Evolutionary conservation across 2,113 vertebrate genomes (phyloP).

Genomic region (Anthoscopus minutus): DNA sequence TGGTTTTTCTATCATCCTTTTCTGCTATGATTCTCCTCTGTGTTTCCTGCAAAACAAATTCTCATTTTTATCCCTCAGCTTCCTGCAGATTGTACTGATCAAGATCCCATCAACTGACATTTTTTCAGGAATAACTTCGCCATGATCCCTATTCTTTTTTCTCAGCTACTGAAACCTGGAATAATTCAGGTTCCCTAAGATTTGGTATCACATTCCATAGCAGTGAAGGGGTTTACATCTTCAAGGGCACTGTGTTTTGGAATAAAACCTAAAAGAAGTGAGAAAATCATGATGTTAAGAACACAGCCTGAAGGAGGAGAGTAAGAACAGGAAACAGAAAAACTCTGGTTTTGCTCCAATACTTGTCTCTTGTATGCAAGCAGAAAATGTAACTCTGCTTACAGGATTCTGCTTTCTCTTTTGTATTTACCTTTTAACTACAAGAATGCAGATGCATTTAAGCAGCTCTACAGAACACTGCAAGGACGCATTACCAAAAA

Average conservation of each 20-base stretch:
- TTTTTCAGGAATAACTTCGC: background rate
- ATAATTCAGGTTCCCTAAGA: background rate
- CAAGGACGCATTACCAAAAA: background rate
- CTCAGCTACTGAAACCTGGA: background rate
- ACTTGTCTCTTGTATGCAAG: background rate
- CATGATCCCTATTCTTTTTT: background rate
- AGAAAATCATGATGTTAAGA: background rate
- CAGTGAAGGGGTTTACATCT: background rate
- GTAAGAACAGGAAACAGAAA: background rate
- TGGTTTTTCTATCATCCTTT: background rate
- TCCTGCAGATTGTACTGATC: background rate
- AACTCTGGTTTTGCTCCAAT: background rate
- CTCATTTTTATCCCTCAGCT: background rate
- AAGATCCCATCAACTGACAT: background rate
- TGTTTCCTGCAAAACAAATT: background rate
- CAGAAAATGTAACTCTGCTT: background rate
- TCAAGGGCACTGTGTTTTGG: background rate
- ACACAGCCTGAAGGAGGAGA: background rate
- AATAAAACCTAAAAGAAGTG: background rate
- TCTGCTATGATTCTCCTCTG: background rate
- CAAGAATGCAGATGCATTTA: background rate
- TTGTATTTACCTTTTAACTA: background rate
- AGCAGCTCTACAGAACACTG: background rate
- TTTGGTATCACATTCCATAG: background rate
- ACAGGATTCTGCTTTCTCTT: background rate